A percentile compares a stretch with the other conserved stretches of the same genome.
Evolutionary conservation across 2,113 vertebrate species (phyloP).

Genomic region (Oxyruncus cristatus): DNA sequence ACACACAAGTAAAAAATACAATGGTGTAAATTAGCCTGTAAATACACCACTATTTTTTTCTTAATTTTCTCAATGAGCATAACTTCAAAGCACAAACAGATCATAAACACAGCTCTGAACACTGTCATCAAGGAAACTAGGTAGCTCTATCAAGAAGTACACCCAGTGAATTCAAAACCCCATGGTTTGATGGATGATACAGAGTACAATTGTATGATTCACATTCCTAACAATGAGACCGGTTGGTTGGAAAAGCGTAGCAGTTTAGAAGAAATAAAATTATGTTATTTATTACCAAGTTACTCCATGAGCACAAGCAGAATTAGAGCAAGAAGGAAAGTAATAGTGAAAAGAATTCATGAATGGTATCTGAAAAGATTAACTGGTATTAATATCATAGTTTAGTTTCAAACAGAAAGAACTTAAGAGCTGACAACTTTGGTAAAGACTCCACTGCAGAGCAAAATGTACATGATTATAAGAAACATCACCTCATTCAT

Average conservation of each 20-base stretch:
- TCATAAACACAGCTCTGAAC: background rate
- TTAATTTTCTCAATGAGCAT: background rate
- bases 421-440: background rate
- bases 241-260: background rate
- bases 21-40: background rate
- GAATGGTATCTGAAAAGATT: background rate
- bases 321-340: background rate
- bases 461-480: background rate
- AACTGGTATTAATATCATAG: background rate
- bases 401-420: background rate
- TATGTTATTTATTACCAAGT: background rate
- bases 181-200: background rate
- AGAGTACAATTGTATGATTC: background rate
- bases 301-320: background rate
- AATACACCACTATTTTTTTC: background rate
- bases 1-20: rapidly evolving
- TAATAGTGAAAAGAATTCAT: background rate
- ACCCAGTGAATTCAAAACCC: background rate
- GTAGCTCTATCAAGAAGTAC: background rate
- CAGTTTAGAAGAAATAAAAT: background rate
- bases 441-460: background rate
- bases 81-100: background rate
- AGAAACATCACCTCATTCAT: background rate
- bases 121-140: background rate
- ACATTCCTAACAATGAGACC: background rate